phyloP scores from a whole-genome alignment of 2,113 vertebrate species.

The Nesoenas mayeri region DNA sequence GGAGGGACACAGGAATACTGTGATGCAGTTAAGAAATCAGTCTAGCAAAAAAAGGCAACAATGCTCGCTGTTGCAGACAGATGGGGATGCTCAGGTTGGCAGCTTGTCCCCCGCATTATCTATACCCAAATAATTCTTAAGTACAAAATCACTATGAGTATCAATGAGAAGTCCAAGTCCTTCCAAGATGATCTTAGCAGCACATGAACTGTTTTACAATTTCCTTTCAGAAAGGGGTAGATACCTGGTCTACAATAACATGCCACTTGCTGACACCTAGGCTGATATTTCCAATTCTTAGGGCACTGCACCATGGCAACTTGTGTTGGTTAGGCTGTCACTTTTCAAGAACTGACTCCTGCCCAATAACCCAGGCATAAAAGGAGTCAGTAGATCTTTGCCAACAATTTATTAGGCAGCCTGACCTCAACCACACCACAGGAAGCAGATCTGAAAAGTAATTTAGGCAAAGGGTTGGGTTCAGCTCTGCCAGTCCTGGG shows the following conservation, averaged over 20 bases:
- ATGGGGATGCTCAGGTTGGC: background rate
- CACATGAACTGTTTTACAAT: background rate
- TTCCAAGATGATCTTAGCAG: background rate
- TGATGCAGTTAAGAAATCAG: background rate
- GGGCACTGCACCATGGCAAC: background rate
- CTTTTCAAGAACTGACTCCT: background rate
- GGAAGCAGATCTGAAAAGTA: background rate
- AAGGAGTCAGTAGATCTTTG: background rate
- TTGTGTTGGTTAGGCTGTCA: background rate
- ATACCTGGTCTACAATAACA: background rate
- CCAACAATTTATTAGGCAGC: background rate
- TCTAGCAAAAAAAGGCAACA: background rate
- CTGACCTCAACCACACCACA: fast-evolving
- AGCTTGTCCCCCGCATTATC: background rate
- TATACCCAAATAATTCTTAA: background rate
- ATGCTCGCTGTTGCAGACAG: background rate
- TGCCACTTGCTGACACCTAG: background rate
- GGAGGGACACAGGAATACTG: background rate
- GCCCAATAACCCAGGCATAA: background rate
- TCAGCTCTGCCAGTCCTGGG: background rate
- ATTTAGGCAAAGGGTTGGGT: background rate
- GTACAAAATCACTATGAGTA: background rate
- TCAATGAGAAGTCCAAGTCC: background rate
- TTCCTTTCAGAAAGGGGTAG: background rate
- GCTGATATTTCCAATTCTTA: background rate